phyloP scores from a whole-genome alignment of 2,888 invertebrate species.

The Alitta virens region DNA sequence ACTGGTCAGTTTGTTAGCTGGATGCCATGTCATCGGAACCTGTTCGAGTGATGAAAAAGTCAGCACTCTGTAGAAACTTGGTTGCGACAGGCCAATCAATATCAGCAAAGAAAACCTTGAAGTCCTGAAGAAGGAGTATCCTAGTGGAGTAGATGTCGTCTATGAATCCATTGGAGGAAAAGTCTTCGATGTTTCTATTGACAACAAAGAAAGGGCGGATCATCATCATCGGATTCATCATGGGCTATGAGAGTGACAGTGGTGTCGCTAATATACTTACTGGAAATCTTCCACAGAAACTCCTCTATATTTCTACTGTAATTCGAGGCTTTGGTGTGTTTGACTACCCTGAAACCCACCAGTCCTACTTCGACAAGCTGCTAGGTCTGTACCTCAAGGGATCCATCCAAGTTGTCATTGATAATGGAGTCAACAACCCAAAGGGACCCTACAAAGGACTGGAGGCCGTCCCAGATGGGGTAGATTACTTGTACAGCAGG shows the following conservation, averaged over 20 bases:
- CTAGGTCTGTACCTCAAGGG: conserved; percentile 31
- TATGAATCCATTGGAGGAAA: conserved; percentile 53
- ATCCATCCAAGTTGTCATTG: conserved; percentile 38
- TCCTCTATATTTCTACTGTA: conserved; percentile 45
- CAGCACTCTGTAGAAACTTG: conserved; percentile 37
- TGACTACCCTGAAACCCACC: conserved; percentile 33
- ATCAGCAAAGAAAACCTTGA: conserved; percentile 50
- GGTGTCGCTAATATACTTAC: conserved; percentile 26
- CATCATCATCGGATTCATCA: conserved; percentile 51
- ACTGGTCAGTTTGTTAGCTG: too few relatives aligned
- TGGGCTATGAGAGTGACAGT: conserved; percentile 43
- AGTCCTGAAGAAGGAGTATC: conserved; percentile 49
- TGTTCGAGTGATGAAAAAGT: conserved; percentile 51
- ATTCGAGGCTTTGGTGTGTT: conserved; percentile 46
- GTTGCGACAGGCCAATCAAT: conserved; percentile 37
- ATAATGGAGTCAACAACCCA: conserved; percentile 35
- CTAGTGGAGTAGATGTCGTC: conserved; percentile 50
- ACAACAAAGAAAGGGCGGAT: conserved; percentile 53
- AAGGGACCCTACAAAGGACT: conserved; percentile 44
- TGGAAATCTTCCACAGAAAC: conserved; percentile 22
- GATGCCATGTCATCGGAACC: conserved; percentile 53
- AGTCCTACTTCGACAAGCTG: conserved; percentile 35
- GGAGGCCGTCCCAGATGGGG: conserved; percentile 41
- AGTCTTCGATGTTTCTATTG: conserved; percentile 46
- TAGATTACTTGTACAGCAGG: conserved; percentile 46